Evolutionary conservation across 1,140 invertebrate species (phyloP).

Genomic region (Listronotus oregonensis): DNA sequence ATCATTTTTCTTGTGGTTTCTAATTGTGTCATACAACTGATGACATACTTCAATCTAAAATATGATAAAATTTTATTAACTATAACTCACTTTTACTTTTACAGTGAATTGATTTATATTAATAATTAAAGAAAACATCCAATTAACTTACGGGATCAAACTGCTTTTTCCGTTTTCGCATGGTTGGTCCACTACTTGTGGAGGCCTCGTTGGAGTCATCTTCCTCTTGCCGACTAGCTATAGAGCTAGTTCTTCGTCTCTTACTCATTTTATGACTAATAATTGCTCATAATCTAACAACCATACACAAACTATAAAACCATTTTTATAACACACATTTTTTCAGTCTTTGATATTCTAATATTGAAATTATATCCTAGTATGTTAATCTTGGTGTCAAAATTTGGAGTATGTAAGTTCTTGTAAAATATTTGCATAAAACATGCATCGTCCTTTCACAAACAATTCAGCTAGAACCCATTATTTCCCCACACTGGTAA

Average conservation of each 20-base stretch:
- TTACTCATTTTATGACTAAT: slow-evolving; percentile 52
- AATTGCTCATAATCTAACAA: background rate
- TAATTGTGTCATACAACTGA: slow-evolving; percentile 88
- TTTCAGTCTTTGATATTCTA: background rate
- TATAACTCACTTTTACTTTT: too few relatives aligned
- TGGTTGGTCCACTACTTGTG: slow-evolving; percentile 47
- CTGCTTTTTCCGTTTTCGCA: slow-evolving; percentile 51
- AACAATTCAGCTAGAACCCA: too few relatives aligned
- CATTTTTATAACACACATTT: background rate
- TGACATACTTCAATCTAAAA: slow-evolving; percentile 83
- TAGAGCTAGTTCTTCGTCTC: slow-evolving; percentile 62
- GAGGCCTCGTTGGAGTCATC: slow-evolving; percentile 57
- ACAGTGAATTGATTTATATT: too few relatives aligned
- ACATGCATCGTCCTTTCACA: too few relatives aligned
- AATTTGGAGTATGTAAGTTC: too few relatives aligned
- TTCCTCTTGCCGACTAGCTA: slow-evolving; percentile 68
- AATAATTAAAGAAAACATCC: too few relatives aligned
- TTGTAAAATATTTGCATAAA: too few relatives aligned
- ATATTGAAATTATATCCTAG: background rate
- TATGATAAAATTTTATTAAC: too few relatives aligned
- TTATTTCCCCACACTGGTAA: too few relatives aligned
- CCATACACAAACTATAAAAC: slow-evolving; percentile 5
- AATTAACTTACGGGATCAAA: slow-evolving; percentile 52
- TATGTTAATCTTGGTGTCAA: too few relatives aligned
- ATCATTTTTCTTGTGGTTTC: slow-evolving; percentile 92